Evolutionary conservation across 1,140 invertebrate genomes (phyloP).

Genomic region (Drosophila tsacasi): DNA sequence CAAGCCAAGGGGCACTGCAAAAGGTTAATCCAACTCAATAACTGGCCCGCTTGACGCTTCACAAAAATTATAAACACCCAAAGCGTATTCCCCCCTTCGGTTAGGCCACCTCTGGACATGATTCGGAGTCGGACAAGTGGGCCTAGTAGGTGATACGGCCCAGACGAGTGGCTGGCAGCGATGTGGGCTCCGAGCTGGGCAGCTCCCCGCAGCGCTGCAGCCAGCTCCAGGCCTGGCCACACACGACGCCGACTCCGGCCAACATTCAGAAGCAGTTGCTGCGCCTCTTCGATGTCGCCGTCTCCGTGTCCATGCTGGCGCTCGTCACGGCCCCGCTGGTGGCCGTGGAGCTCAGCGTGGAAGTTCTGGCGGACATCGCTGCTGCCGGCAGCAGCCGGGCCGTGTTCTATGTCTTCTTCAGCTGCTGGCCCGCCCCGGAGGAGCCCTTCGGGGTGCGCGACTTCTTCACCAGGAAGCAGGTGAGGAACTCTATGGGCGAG

Average conservation of each 20-base stretch:
- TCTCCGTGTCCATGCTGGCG: conserved; percentile 16
- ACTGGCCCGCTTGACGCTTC: too few species aligned
- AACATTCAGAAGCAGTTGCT: conserved; percentile 83
- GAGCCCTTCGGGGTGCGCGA: conserved; percentile 63
- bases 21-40: not conserved
- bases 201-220: conserved; percentile 75
- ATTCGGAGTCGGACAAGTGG: conserved; percentile 51
- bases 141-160: conserved; percentile 69
- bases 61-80: not conserved
- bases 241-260: conserved; percentile 74
- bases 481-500: conserved; percentile 82
- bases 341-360: conserved; percentile 35
- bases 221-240: conserved; percentile 69
- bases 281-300: conserved; percentile 60
- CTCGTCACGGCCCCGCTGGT: conserved; percentile 12
- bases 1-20: not conserved
- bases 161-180: conserved; percentile 64
- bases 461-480: conserved; percentile 80
- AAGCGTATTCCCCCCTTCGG: conserved; percentile 11
- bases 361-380: conserved; percentile 29
- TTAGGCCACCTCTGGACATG: conserved; percentile 1
- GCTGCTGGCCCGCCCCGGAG: conserved; percentile 25
- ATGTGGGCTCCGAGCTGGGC: conserved; percentile 68
- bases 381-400: conserved; percentile 60
- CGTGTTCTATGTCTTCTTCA: conserved; percentile 76